These are phyloP conservation scores for Nezara viridula DNA, from an alignment of 2,888 invertebrate genomes.

Conservation along the genomic window DNA sequence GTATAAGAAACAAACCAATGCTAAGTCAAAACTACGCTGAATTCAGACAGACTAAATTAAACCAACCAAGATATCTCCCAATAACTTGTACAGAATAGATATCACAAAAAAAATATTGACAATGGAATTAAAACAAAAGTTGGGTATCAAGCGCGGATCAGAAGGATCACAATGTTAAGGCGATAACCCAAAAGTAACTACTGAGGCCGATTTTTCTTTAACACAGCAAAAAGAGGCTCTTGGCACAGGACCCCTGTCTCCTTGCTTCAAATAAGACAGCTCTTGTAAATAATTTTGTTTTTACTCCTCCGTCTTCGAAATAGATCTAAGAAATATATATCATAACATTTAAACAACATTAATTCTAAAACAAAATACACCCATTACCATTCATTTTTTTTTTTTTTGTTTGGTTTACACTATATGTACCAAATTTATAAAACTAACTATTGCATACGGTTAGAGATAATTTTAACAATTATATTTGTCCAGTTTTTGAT, in stretches of 20 bases:
- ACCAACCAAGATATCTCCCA: constrained; percentile 10
- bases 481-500: constrained; percentile 7
- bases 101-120: not conserved
- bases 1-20: constrained; percentile 6
- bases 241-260: not conserved
- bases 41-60: not conserved
- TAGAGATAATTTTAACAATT: constrained; percentile 33
- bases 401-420: constrained; percentile 29
- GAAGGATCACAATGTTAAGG: constrained; percentile 13
- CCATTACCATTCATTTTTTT: constrained; percentile 37
- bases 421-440: constrained; percentile 47
- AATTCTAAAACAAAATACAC: constrained; percentile 57
- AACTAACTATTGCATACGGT: constrained; percentile 49
- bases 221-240: constrained; percentile 25
- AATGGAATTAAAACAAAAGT: constrained; percentile 1
- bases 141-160: not conserved
- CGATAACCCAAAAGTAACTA: not conserved
- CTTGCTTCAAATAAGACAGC: not conserved
- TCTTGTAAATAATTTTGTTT: constrained; percentile 33
- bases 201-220: constrained; percentile 50
- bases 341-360: constrained; percentile 56
- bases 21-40: constrained; percentile 20
- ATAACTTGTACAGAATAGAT: not conserved
- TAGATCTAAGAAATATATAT: constrained; percentile 55
- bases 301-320: not conserved